These are phyloP conservation scores for Allygus modestus DNA, from an alignment of 2,888 invertebrate genomes.

Conservation along the genomic window DNA sequence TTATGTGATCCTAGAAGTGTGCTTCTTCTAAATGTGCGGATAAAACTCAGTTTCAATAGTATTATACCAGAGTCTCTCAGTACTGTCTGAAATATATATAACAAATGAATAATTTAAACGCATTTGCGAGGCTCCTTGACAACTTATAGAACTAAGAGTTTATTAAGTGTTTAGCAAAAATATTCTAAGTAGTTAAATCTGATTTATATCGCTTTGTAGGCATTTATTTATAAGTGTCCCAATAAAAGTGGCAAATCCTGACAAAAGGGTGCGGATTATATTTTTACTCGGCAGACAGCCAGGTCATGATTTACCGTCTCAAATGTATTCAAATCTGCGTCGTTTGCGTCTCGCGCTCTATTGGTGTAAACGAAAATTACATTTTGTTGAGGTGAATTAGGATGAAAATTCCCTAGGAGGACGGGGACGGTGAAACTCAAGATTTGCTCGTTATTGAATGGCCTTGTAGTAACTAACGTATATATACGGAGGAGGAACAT, in stretches of 20 bases:
- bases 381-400: constrained; percentile 8
- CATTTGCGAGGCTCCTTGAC: too few relatives aligned
- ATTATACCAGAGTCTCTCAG: too few relatives aligned
- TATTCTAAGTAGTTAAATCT: neutral
- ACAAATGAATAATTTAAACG: too few relatives aligned
- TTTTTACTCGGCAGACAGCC: constrained; percentile 25
- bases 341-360: constrained; percentile 27
- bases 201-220: constrained; percentile 12
- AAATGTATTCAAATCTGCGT: constrained; percentile 50
- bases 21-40: too few relatives aligned
- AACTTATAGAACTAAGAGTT: too few relatives aligned
- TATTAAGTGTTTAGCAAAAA: neutral
- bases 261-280: constrained; percentile 23
- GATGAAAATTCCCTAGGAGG: neutral
- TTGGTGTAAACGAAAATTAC: neutral
- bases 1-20: too few relatives aligned
- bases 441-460: too few relatives aligned
- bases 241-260: constrained; percentile 35
- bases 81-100: too few relatives aligned
- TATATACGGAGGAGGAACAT: too few relatives aligned
- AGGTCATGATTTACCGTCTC: constrained; percentile 25
- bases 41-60: too few relatives aligned
- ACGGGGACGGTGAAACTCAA: neutral
- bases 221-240: constrained; percentile 1
- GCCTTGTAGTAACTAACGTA: too few relatives aligned